These are phyloP conservation scores for Anniella stebbinsi DNA, from an alignment of 2,797 vertebrate genomes.

Conservation along the genomic window DNA sequence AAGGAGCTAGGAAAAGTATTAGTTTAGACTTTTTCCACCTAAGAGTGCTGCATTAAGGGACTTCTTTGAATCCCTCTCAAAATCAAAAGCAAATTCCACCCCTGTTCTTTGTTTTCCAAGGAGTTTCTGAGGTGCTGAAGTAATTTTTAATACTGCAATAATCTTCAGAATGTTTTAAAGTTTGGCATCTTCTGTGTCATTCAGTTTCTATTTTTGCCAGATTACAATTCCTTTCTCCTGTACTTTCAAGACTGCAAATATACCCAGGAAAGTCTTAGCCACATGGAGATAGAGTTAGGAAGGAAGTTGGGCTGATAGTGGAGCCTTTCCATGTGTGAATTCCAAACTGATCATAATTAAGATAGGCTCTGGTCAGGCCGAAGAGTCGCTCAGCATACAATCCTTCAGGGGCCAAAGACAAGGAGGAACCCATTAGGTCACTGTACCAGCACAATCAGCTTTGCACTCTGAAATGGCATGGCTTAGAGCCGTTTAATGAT, in stretches of 20 bases:
- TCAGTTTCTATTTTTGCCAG: conserved; percentile 48
- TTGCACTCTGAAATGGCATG: conserved; percentile 19
- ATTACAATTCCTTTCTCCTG: conserved; percentile 13
- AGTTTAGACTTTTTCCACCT: conserved; percentile 29
- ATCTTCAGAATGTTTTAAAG: conserved; percentile 69
- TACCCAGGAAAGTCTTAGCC: conserved; percentile 47
- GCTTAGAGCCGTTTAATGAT: conserved; percentile 40
- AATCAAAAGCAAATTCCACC: not conserved
- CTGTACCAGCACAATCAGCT: not conserved
- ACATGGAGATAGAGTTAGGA: conserved; percentile 25
- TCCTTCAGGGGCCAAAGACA: not conserved
- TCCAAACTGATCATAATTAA: conserved; percentile 29
- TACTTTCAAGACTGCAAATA: conserved; percentile 27
- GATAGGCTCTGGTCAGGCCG: conserved; percentile 20
- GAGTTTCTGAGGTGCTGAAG: conserved; percentile 47
- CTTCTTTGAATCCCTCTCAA: conserved; percentile 39
- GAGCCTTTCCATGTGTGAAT: conserved; percentile 12
- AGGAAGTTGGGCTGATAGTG: conserved; percentile 29
- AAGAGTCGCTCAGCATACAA: conserved; percentile 16
- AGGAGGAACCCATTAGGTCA: not conserved
- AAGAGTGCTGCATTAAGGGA: not conserved
- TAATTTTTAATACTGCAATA: conserved; percentile 73
- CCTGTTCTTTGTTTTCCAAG: conserved; percentile 52
- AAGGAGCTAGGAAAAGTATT: conserved; percentile 4
- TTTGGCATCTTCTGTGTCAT: conserved; percentile 66